phyloP scores from a whole-genome alignment of 2,113 vertebrate genomes.

The Mustela nigripes region DNA sequence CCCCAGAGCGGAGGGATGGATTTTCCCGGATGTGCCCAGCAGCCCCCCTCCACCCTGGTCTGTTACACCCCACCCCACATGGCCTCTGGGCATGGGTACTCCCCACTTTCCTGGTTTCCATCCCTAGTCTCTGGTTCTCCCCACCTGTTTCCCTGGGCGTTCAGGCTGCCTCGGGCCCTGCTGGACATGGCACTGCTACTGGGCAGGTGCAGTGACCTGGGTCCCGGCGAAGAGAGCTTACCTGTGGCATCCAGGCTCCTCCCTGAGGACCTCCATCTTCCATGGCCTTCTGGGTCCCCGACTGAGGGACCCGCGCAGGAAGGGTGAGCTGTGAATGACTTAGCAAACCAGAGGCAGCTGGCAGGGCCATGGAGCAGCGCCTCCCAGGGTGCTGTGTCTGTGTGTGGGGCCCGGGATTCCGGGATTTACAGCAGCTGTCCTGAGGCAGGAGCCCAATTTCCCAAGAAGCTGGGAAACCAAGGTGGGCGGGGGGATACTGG shows the following conservation, averaged over 20 bases:
- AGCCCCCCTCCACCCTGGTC: too few relatives aligned
- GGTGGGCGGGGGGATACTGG: fast-evolving
- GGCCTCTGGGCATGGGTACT: too few relatives aligned
- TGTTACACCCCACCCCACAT: too few relatives aligned
- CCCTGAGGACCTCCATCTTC: neutral
- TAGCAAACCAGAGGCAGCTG: too few relatives aligned
- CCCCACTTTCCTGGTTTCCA: too few relatives aligned
- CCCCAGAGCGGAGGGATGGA: neutral
- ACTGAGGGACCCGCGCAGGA: neutral
- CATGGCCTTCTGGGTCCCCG: neutral
- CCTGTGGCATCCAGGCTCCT: neutral
- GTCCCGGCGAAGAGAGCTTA: neutral
- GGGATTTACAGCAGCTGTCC: neutral
- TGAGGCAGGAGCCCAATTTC: neutral
- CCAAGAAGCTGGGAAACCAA: fast-evolving
- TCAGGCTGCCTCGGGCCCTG: fast-evolving
- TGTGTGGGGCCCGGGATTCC: fast-evolving
- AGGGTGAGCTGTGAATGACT: neutral
- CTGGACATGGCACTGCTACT: fast-evolving
- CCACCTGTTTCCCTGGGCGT: neutral
- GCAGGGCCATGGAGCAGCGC: neutral
- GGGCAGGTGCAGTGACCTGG: neutral
- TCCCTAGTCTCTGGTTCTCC: neutral
- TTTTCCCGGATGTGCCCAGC: neutral
- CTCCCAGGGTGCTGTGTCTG: fast-evolving